Base-by-base conservation (phyloP, 2,888 invertebrate species). In the Elysia crispata region DNA sequence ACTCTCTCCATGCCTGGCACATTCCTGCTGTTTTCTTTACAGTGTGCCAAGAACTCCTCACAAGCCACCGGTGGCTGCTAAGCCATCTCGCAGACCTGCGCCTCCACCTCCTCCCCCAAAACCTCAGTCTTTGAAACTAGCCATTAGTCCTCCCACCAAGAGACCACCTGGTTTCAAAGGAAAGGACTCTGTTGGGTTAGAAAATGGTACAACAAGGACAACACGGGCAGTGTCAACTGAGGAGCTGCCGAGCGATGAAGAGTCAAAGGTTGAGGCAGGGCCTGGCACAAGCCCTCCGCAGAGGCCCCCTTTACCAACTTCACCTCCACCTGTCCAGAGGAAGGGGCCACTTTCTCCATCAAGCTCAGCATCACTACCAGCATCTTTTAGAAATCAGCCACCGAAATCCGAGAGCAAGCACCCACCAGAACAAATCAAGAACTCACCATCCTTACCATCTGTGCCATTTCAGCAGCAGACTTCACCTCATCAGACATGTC, bases 61-160 rank as follows among this genome's bases (percentile, higher is more conserved):
- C 6, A 80, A 57, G 33, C 80, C 80, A 18, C 76, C 80, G 25
- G 64, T 80, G n/a, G 80, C 80, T 23, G 80, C 80, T 28, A 80
- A 80, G 41, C 80, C 80, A 8, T 76, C 20, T 23, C 62, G 57
- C 50, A 74, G 57, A 41, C 57, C 70, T 67, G 49, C 80, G 11
- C 72, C 80, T 8, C 80, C 80, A 20, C 60, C 60, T 20, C 76
- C 76, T 18, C 72, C 80, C 8, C 79, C 74, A 23, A 74, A 74
- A 74, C 74, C 79, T 5, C 15, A 13, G 6, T 11, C 15, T n/a
- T 18, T 70, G 41, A 60, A 20, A 15, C 20, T 23, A 3, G 60
- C 20, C 60, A 8, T 60, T 5, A 60, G 60, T 60, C 60, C 23
- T 3, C 60, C 60, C n/a, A 15, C 60, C 5, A 18, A 18, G 60